Percentiles rank a stretch among this genome's conserved stretches.
Evolutionary conservation across 2,113 vertebrate species (phyloP).

Genomic region (Leptosomus discolor): DNA sequence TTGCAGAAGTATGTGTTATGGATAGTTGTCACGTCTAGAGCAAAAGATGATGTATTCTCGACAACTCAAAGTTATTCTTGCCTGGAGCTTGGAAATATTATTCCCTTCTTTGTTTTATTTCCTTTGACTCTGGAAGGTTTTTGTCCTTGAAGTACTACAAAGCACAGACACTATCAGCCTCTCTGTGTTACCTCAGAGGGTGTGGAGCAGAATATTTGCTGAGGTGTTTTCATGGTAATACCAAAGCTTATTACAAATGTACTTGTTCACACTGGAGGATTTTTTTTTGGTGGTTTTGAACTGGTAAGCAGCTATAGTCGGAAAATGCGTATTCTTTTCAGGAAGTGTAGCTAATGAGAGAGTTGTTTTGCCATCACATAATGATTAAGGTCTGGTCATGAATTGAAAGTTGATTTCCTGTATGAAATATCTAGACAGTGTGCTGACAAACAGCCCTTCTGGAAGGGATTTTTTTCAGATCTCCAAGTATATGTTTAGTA

Average conservation of each 20-base stretch:
- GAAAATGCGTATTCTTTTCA: background rate
- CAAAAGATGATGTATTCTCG: background rate
- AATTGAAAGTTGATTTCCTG: background rate
- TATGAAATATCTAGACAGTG: background rate
- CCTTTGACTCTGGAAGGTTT: background rate
- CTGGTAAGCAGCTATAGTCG: background rate
- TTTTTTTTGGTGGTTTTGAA: slow-evolving; percentile 12
- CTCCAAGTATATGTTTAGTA: background rate
- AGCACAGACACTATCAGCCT: background rate
- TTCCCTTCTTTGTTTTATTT: background rate
- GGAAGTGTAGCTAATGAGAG: background rate
- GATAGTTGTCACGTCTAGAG: background rate
- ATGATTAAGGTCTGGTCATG: background rate
- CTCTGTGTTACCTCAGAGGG: background rate
- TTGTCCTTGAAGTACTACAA: background rate
- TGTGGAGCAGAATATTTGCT: background rate
- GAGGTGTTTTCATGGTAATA: background rate
- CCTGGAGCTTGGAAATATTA: background rate
- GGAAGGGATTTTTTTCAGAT: background rate
- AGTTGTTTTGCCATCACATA: background rate
- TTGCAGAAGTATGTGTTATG: background rate
- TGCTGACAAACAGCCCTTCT: background rate
- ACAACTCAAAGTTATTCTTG: background rate
- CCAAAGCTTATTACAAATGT: background rate
- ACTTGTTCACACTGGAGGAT: background rate